Evolutionary conservation across 2,888 invertebrate genomes (phyloP).

Genomic region (Amaurobius ferox): DNA sequence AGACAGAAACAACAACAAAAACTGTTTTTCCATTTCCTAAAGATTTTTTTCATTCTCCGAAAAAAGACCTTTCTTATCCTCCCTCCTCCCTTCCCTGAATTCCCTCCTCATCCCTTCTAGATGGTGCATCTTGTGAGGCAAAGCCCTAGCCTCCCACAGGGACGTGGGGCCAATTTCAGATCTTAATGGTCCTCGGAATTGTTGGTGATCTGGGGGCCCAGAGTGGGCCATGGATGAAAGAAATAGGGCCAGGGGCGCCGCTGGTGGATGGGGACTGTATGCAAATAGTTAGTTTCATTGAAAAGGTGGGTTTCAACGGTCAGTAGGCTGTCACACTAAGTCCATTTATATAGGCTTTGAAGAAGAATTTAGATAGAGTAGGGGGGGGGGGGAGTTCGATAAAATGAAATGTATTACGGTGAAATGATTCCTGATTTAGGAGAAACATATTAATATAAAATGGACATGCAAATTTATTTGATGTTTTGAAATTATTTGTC

Average conservation of each 20-base stretch:
- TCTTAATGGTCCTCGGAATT: conserved; percentile 48
- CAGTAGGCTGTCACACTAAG: not conserved
- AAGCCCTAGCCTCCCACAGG: conserved; percentile 18
- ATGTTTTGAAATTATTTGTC: too few relatives aligned
- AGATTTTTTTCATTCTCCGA: not conserved
- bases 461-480: too few relatives aligned
- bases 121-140: conserved; percentile 20
- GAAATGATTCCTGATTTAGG: too few relatives aligned
- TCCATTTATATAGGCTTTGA: too few relatives aligned
- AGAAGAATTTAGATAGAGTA: too few relatives aligned
- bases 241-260: conserved; percentile 17
- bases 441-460: too few relatives aligned
- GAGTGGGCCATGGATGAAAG: conserved; percentile 20
- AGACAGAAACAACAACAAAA: conserved; percentile 7
- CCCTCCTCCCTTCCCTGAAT: not conserved
- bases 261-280: conserved; percentile 19
- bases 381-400: too few relatives aligned
- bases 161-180: conserved; percentile 38
- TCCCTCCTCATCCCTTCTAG: not conserved
- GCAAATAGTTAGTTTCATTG: conserved; percentile 6
- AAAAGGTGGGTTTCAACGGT: not conserved
- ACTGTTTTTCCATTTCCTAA: conserved; percentile 15
- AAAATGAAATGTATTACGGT: too few relatives aligned
- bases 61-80: conserved; percentile 15
- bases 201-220: conserved; percentile 39